Percentiles rank a stretch among this genome's conserved stretches.
phyloP scores from a whole-genome alignment of 2,888 invertebrate genomes.

The Alviniconcha strummeri region DNA sequence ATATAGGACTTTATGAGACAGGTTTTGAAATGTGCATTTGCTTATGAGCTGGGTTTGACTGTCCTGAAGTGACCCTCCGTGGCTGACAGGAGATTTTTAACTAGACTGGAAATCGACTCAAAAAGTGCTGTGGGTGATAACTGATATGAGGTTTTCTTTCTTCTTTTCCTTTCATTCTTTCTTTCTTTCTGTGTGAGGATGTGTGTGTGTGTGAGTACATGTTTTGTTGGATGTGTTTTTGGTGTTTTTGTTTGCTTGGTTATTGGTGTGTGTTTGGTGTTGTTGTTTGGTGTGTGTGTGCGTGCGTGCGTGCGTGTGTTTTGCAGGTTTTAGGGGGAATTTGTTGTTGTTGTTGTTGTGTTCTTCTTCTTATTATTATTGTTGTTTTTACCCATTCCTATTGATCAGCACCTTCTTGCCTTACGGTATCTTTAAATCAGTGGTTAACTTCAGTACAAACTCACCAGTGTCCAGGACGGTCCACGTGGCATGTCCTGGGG shows the following conservation, averaged over 20 bases:
- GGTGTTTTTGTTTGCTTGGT: neutral
- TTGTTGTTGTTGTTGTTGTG: too few species aligned
- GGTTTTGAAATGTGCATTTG: neutral
- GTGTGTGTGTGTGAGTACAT: neutral
- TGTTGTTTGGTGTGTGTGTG: neutral
- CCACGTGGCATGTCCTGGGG: too few species aligned
- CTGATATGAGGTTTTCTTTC: neutral
- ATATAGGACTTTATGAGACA: too few species aligned
- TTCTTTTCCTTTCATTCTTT: neutral
- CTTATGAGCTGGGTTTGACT: neutral
- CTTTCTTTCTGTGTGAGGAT: neutral
- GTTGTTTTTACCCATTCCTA: too few species aligned
- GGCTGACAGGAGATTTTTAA: too few species aligned
- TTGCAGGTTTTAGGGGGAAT: neutral
- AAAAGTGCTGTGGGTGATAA: neutral
- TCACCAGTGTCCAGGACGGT: too few species aligned
- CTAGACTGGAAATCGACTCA: too few species aligned
- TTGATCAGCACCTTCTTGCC: too few species aligned
- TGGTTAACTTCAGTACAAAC: too few species aligned
- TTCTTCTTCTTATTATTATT: too few species aligned
- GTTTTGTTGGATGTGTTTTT: neutral
- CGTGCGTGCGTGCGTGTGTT: neutral
- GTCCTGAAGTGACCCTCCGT: neutral
- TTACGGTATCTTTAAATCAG: too few species aligned
- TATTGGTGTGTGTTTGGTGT: neutral